phyloP scores from a whole-genome alignment of 2,113 vertebrate genomes.

The Anoura caudifer region DNA sequence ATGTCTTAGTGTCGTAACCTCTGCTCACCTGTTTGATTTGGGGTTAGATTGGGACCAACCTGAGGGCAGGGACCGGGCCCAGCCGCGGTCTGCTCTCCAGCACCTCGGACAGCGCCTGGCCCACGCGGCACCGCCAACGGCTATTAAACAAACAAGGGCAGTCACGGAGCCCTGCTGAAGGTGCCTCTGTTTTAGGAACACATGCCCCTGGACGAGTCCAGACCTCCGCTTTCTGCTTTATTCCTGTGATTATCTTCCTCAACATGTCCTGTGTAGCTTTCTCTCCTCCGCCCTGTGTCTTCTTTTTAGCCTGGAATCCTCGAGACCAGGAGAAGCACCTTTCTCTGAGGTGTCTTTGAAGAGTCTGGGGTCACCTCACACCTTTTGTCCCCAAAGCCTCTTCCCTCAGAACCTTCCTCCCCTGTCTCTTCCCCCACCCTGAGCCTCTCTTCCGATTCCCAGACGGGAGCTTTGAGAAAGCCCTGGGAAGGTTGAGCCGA shows the following conservation, averaged over 20 bases:
- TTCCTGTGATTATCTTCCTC: not conserved
- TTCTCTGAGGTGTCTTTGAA: not conserved
- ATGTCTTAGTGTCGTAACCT: fast-evolving
- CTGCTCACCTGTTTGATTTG: not conserved
- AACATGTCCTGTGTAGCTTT: fast-evolving
- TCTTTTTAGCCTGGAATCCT: not conserved
- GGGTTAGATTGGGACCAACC: not conserved
- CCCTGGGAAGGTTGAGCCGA: not conserved
- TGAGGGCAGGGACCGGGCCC: not conserved
- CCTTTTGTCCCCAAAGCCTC: fast-evolving
- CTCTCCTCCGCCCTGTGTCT: not conserved
- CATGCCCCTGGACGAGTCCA: fast-evolving
- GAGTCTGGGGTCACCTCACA: not conserved
- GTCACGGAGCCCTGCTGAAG: fast-evolving
- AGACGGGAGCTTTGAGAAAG: not conserved
- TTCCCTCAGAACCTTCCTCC: not conserved
- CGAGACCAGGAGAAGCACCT: not conserved
- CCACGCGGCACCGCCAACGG: fast-evolving
- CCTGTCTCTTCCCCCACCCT: fast-evolving
- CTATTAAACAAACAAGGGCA: too few relatives aligned
- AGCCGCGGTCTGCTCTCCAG: fast-evolving
- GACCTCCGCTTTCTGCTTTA: too few relatives aligned
- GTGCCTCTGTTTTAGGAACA: not conserved
- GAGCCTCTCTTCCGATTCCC: not conserved
- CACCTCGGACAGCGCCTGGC: too few relatives aligned